Evolutionary conservation across 2,888 invertebrate genomes (phyloP).

Genomic region (Zelleria hepariella): DNA sequence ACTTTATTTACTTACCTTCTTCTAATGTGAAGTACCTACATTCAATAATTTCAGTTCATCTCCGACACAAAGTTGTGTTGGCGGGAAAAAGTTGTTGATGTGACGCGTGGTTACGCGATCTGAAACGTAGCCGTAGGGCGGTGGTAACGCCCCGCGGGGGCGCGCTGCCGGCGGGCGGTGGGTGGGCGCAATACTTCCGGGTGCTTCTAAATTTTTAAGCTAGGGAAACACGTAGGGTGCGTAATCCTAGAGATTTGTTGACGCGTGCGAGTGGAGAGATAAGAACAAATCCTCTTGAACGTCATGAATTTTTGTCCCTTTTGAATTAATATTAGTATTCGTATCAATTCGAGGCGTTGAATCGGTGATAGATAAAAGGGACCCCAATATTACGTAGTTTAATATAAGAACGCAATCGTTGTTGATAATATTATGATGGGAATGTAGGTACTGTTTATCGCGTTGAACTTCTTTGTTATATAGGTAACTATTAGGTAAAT

Average conservation of each 20-base stretch:
- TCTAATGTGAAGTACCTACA: too few relatives aligned
- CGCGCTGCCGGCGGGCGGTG: slow-evolving; percentile 55
- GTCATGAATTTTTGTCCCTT: background rate
- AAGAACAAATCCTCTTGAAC: background rate
- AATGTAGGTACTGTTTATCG: too few relatives aligned
- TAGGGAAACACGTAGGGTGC: background rate
- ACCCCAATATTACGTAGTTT: too few relatives aligned
- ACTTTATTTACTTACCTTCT: too few relatives aligned
- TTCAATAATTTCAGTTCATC: background rate
- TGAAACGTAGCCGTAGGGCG: slow-evolving; percentile 52
- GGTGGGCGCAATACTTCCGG: slow-evolving; percentile 56
- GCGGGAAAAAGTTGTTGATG: slow-evolving; percentile 43
- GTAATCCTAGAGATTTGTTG: background rate
- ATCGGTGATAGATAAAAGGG: too few relatives aligned
- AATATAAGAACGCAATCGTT: too few relatives aligned
- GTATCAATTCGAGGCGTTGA: too few relatives aligned
- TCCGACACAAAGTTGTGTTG: slow-evolving; percentile 18
- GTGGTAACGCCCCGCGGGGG: slow-evolving; percentile 65
- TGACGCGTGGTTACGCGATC: background rate
- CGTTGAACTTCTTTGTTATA: too few relatives aligned
- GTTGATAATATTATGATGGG: too few relatives aligned
- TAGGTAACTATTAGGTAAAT: too few relatives aligned
- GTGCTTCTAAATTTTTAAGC: slow-evolving; percentile 19
- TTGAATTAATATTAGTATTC: too few relatives aligned
- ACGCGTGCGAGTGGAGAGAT: background rate